Conservation (phyloP, 2,888 invertebrate genomes). For the Galeruca laticollis region DNA sequence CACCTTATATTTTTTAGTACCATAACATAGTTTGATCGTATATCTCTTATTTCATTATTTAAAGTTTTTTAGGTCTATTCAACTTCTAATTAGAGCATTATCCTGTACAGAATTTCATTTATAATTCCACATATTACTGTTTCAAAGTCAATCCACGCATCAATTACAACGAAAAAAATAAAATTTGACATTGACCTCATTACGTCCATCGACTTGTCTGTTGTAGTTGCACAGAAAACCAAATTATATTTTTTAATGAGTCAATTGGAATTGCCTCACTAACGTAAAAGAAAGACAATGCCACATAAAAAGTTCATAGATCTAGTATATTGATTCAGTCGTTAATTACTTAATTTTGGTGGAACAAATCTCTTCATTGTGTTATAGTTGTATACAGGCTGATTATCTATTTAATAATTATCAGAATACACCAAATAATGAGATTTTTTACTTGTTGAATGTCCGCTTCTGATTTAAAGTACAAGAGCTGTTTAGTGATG, state of each 20-base stretch:
- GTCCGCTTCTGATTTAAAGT: background rate
- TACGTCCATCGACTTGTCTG: constrained; percentile 20
- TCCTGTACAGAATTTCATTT: background rate
- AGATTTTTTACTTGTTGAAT: background rate
- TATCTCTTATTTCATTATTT: no score
- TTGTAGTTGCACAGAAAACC: constrained; percentile 2
- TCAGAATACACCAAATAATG: background rate
- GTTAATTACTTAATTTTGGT: constrained; percentile 1
- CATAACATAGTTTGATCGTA: no score
- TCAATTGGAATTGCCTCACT: constrained; percentile 3
- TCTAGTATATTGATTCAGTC: background rate
- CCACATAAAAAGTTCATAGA: background rate
- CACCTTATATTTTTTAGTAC: no score
- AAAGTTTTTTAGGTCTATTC: background rate
- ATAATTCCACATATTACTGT: background rate
- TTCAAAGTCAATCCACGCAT: constrained; percentile 7
- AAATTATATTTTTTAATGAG: constrained; percentile 12
- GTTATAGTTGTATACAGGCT: background rate
- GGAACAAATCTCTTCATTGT: background rate
- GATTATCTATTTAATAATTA: background rate
- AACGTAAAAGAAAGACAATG: constrained; percentile 1
- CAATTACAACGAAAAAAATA: background rate
- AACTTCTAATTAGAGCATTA: background rate
- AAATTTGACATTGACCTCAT: constrained; percentile 12
- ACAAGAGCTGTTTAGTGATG: no score